These are phyloP conservation scores for Argyresthia albistria DNA, from an alignment of 2,888 invertebrate species.

Conservation along the genomic window DNA sequence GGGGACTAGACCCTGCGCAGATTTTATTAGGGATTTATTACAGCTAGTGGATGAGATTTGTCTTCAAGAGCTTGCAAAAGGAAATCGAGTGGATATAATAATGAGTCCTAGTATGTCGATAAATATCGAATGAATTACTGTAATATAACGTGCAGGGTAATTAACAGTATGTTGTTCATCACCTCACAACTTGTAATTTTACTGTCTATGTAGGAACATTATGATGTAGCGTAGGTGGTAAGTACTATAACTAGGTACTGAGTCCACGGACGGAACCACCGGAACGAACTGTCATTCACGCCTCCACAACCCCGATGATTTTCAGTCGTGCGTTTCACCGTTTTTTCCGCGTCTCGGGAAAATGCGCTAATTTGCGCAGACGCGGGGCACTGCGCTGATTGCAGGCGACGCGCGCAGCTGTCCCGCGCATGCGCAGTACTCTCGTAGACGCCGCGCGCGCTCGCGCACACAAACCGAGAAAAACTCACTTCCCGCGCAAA, in stretches of 20 bases:
- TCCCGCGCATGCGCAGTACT: conserved; percentile 38
- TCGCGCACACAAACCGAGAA: conserved; percentile 23
- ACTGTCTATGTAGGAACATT: no score
- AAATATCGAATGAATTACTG: no score
- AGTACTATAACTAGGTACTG: not conserved
- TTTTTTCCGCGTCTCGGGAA: conserved; percentile 50
- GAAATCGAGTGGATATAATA: not conserved
- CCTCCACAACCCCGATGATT: conserved; percentile 36
- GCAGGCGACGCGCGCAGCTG: conserved; percentile 2
- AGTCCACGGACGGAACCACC: not conserved
- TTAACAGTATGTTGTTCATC: no score
- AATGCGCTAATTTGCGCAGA: conserved; percentile 57
- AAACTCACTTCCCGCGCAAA: not conserved
- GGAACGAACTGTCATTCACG: conserved; percentile 7
- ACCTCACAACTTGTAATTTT: no score
- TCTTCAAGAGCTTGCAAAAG: not conserved
- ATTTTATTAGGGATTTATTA: no score
- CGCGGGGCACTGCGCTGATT: conserved; percentile 33
- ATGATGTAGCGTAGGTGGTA: no score
- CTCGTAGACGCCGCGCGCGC: conserved; percentile 35
- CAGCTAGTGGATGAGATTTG: not conserved
- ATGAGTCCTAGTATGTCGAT: no score
- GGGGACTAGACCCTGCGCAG: no score
- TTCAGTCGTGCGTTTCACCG: conserved; percentile 49
- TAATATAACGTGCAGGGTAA: no score